Conservation (phyloP, 2,797 vertebrate genomes). For the Heterohyrax brucei region DNA sequence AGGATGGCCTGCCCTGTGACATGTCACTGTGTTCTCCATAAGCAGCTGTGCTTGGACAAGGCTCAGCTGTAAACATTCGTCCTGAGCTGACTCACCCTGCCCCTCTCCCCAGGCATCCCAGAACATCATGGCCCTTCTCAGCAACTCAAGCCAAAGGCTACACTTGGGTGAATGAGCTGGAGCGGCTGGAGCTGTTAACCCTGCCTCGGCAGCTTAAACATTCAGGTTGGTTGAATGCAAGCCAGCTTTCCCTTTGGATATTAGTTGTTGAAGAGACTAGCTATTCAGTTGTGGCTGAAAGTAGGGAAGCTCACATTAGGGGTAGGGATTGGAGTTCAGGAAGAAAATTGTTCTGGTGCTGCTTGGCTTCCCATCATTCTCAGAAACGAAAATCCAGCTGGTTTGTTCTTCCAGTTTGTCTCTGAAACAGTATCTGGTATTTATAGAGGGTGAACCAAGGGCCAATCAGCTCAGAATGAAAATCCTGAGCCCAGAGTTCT, state of each 20-base stretch:
- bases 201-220: neutral
- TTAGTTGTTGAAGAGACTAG: neutral
- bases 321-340: neutral
- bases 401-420: neutral
- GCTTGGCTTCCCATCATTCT: constrained; percentile 9
- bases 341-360: neutral
- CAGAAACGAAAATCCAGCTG: constrained; percentile 72
- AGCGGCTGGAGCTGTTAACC: neutral
- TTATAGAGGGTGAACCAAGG: constrained; percentile 69
- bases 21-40: neutral
- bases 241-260: neutral
- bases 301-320: neutral
- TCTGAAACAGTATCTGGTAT: constrained; percentile 63
- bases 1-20: neutral
- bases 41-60: neutral
- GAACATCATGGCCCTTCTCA: neutral
- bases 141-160: neutral
- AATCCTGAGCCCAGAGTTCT: constrained; percentile 72
- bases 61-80: neutral
- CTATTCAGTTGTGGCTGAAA: neutral
- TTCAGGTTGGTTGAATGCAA: neutral
- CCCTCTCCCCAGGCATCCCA: neutral
- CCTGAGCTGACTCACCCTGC: neutral
- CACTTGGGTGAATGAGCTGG: neutral
- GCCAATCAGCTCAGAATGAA: constrained; percentile 55